Percentiles rank a stretch among this genome's conserved stretches.
phyloP scores from a whole-genome alignment of 2,888 invertebrate species.

The Drosophila nr. perissopoda region DNA sequence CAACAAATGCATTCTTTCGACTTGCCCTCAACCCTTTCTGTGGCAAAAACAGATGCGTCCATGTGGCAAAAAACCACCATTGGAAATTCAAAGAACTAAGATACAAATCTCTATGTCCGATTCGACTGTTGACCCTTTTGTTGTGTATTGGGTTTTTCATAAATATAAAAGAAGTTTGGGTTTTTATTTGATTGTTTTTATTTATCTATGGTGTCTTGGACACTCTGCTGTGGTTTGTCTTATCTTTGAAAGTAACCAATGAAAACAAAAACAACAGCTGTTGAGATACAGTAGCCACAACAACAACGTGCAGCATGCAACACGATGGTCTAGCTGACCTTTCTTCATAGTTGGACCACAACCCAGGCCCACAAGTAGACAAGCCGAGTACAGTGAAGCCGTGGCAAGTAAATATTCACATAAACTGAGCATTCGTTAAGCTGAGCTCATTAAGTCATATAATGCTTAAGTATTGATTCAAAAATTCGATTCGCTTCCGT shows the following conservation, averaged over 20 bases:
- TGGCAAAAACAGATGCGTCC: slow-evolving; percentile 48
- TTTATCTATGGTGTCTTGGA: slow-evolving; percentile 42
- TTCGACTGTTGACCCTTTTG: slow-evolving; percentile 58
- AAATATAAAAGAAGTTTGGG: slow-evolving; percentile 17
- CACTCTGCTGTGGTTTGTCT: slow-evolving; percentile 32
- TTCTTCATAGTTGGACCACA: slow-evolving; percentile 74
- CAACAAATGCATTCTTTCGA: slow-evolving; percentile 21
- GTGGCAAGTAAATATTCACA: neutral
- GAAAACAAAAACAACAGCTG: slow-evolving; percentile 24
- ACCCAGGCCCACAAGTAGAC: slow-evolving; percentile 32
- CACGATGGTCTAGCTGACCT: slow-evolving; percentile 68
- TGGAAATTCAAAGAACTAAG: slow-evolving; percentile 22
- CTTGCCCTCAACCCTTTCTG: slow-evolving; percentile 8
- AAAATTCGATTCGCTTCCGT: slow-evolving; percentile 1
- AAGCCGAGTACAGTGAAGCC: slow-evolving; percentile 39
- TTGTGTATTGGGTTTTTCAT: slow-evolving; percentile 21
- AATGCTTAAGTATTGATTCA: slow-evolving; percentile 3
- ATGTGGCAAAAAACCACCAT: slow-evolving; percentile 25
- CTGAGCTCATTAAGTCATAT: neutral
- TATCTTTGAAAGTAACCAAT: slow-evolving; percentile 48
- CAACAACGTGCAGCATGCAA: slow-evolving; percentile 12
- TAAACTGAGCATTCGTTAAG: neutral
- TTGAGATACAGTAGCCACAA: slow-evolving; percentile 41
- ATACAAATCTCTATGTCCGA: slow-evolving; percentile 23
- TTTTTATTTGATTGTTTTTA: slow-evolving; percentile 24